Conservation (phyloP, 2,888 invertebrate species). For the Pantelozetes paolii region DNA sequence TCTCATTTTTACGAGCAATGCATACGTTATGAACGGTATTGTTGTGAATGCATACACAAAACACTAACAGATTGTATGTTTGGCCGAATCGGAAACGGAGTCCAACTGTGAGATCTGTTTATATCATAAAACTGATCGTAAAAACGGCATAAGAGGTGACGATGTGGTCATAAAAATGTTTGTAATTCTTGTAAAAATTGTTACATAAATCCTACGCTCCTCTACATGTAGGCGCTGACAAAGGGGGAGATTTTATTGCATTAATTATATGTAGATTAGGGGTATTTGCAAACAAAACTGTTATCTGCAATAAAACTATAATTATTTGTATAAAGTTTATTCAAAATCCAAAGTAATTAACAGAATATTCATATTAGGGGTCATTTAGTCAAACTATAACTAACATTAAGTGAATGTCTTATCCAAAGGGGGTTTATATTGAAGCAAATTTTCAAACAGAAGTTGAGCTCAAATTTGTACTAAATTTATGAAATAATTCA, state of each 20-base stretch:
- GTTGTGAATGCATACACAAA: neutral
- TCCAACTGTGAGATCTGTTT: neutral
- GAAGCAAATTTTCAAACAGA: no score
- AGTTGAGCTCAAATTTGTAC: no score
- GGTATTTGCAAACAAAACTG: neutral
- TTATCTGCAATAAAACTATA: neutral
- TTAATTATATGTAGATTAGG: constrained; percentile 11
- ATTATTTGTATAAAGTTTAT: neutral
- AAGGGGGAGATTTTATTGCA: neutral
- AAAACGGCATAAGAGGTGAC: neutral
- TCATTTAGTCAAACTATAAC: no score
- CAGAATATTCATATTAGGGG: no score
- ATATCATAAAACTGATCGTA: constrained; percentile 2
- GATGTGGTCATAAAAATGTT: constrained; percentile 9
- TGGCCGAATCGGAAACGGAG: neutral
- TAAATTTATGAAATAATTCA: neutral
- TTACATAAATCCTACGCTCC: neutral
- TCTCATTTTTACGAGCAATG: neutral
- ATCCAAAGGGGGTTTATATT: no score
- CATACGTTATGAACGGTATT: neutral
- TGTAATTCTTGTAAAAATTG: constrained; percentile 12
- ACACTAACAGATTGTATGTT: neutral
- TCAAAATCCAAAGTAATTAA: neutral
- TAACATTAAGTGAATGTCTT: no score
- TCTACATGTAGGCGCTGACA: neutral